A percentile compares a stretch with the other conserved stretches of the same genome.
Evolutionary conservation across 2,113 vertebrate species (phyloP).

Genomic region (Perca fluviatilis): DNA sequence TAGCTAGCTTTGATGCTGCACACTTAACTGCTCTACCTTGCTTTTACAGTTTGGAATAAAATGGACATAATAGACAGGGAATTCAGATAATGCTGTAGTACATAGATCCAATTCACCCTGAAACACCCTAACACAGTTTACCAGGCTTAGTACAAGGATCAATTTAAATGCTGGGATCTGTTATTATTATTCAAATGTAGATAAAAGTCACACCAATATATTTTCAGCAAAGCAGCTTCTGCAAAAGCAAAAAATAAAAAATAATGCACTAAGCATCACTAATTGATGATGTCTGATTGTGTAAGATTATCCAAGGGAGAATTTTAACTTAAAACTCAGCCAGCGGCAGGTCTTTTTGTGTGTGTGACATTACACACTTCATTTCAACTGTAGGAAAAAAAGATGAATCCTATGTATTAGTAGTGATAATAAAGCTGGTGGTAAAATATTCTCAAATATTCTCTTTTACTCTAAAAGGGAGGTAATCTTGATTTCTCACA

Average conservation of each 20-base stretch:
- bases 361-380: neutral
- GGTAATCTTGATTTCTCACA: neutral
- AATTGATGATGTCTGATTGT: conserved; percentile 43
- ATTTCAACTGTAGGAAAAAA: neutral
- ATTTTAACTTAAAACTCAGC: conserved; percentile 16
- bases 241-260: conserved; percentile 11
- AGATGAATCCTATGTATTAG: neutral
- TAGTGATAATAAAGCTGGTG: neutral
- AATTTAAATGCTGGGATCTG: conserved; percentile 25
- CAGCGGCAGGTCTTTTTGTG: neutral
- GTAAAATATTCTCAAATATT: neutral
- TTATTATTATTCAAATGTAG: conserved; percentile 15
- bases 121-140: neutral
- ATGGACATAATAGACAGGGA: neutral
- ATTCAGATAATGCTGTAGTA: neutral
- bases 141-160: neutral
- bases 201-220: conserved; percentile 32
- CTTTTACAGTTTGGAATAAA: neutral
- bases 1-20: neutral
- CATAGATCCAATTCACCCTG: neutral
- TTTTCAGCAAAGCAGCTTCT: conserved; percentile 13
- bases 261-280: conserved; percentile 32
- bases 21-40: neutral
- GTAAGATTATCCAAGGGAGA: conserved; percentile 24
- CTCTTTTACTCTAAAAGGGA: neutral